Conservation (phyloP, 2,797 vertebrate genomes). For the Anniella stebbinsi region DNA sequence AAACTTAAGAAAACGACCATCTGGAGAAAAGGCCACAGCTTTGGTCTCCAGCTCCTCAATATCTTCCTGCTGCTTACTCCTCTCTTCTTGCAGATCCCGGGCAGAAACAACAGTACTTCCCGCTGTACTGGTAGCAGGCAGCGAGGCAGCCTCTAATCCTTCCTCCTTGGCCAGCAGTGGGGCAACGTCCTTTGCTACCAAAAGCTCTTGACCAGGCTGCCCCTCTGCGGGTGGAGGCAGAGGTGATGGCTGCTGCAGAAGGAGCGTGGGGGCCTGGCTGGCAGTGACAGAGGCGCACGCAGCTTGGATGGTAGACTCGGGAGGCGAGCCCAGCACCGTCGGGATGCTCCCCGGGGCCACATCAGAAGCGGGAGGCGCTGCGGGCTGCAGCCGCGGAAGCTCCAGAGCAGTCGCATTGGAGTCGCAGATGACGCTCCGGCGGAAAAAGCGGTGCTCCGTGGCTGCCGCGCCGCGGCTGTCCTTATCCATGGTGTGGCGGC, state of each 20-base stretch:
- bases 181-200: conserved; percentile 50
- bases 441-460: conserved; percentile 96
- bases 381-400: conserved; percentile 88
- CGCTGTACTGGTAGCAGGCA: conserved; percentile 64
- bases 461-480: conserved; percentile 88
- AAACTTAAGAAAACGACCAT: conserved; percentile 97
- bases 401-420: conserved; percentile 97
- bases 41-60: conserved; percentile 97
- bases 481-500: conserved; percentile 98
- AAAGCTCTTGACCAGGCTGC: conserved; percentile 62
- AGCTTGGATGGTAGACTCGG: conserved; percentile 52
- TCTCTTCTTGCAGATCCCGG: conserved; percentile 78
- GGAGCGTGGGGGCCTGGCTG: conserved; percentile 56
- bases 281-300: conserved; percentile 24
- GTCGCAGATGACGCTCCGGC: conserved; percentile 97
- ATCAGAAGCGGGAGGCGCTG: conserved; percentile 81
- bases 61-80: conserved; percentile 84
- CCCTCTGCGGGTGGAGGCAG: conserved; percentile 54
- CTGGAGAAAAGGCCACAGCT: conserved; percentile 94
- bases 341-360: conserved; percentile 57
- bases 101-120: conserved; percentile 46
- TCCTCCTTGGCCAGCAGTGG: conserved; percentile 66
- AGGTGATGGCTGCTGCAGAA: conserved; percentile 28
- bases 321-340: conserved; percentile 56
- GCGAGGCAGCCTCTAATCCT: conserved; percentile 64